A percentile compares a stretch with the other conserved stretches of the same genome.
These are phyloP conservation scores for Caenorhabditis sp. DNA, from an alignment of 2,888 invertebrate genomes.

Conservation along the genomic window DNA sequence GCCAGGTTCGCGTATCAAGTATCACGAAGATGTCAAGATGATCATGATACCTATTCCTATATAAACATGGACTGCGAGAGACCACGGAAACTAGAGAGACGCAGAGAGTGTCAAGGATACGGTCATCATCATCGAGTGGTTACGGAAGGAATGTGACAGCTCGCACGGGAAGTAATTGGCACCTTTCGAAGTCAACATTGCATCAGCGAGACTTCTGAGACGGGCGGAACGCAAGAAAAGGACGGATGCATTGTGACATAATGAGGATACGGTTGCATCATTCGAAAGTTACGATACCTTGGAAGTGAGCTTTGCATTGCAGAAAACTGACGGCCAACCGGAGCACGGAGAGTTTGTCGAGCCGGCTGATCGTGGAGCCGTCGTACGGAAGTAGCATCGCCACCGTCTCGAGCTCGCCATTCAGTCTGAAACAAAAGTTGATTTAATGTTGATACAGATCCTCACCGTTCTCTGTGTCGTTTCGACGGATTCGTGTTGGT, in stretches of 20 bases:
- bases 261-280: too few species aligned
- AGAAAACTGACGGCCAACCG: constrained; percentile 97
- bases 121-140: constrained; percentile 23
- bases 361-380: constrained; percentile 85
- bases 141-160: constrained; percentile 39
- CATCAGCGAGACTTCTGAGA: constrained; percentile 22
- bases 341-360: constrained; percentile 97
- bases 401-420: constrained; percentile 96
- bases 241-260: constrained; percentile 30
- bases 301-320: constrained; percentile 98
- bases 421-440: constrained; percentile 82
- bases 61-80: constrained; percentile 21
- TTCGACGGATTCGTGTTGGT: constrained; percentile 90
- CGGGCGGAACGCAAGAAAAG: background rate
- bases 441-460: constrained; percentile 85
- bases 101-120: constrained; percentile 45
- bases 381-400: constrained; percentile 83
- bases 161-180: constrained; percentile 39
- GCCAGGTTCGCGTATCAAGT: constrained; percentile 39
- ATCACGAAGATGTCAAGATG: constrained; percentile 52
- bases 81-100: constrained; percentile 6
- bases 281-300: too few species aligned
- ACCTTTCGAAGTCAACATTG: constrained; percentile 40
- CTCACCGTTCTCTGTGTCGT: constrained; percentile 90
- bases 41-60: constrained; percentile 26